Percentiles rank a stretch among this genome's conserved stretches.
Conservation (phyloP, 2,888 invertebrate genomes). For the Alitta virens region DNA sequence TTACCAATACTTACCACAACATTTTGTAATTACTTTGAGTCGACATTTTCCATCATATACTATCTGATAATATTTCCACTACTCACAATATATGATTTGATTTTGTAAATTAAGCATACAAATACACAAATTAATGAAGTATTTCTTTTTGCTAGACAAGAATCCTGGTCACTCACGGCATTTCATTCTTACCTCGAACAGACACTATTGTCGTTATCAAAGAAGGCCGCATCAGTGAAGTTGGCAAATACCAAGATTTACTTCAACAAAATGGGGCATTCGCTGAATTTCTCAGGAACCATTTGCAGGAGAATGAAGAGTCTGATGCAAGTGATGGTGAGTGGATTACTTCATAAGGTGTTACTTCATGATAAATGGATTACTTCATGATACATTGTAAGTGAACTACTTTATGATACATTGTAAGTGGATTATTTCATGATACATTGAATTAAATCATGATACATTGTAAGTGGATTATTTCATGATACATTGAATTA, state of each 20-base stretch:
- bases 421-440: not conserved
- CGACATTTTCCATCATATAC: too few species aligned
- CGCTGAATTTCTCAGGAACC: constrained; percentile 46
- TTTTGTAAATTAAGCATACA: too few species aligned
- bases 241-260: constrained; percentile 44
- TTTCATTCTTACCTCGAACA: constrained; percentile 44
- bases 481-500: too few species aligned
- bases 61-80: too few species aligned
- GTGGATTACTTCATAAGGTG: too few species aligned
- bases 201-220: constrained; percentile 46
- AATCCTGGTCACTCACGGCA: constrained; percentile 50
- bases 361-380: not conserved
- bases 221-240: constrained; percentile 45
- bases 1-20: too few species aligned
- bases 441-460: not conserved
- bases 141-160: constrained; percentile 38
- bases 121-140: too few species aligned
- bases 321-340: not conserved
- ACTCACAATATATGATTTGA: too few species aligned
- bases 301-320: constrained; percentile 22
- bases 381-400: too few species aligned
- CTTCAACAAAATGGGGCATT: constrained; percentile 47
- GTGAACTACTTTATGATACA: too few species aligned
- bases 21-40: too few species aligned
- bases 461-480: too few species aligned